Percentiles rank a stretch among this genome's conserved stretches.
These are phyloP conservation scores for Agapostemon virescens DNA, from an alignment of 2,888 invertebrate species.

Conservation along the genomic window DNA sequence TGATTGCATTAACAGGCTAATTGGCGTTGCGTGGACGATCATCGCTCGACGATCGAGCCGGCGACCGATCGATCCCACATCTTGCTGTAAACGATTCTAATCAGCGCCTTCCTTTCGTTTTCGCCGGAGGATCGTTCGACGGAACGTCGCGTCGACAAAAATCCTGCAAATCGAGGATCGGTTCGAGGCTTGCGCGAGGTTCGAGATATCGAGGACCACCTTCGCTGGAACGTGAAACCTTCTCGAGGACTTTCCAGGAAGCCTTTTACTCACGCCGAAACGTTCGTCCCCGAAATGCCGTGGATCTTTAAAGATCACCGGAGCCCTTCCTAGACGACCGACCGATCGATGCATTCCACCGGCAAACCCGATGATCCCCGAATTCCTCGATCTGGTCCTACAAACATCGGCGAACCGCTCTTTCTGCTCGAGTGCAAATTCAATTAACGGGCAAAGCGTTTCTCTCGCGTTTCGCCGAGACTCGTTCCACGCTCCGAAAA, in stretches of 20 bases:
- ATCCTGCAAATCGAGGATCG: neutral
- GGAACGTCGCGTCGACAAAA: neutral
- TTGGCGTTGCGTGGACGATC: constrained; percentile 52
- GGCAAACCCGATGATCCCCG: constrained; percentile 38
- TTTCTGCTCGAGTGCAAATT: constrained; percentile 32
- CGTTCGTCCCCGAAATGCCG: constrained; percentile 50
- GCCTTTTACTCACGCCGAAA: constrained; percentile 67
- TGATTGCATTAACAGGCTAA: constrained; percentile 72
- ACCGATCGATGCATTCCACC: constrained; percentile 60
- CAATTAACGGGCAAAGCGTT: constrained; percentile 3
- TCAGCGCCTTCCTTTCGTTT: neutral
- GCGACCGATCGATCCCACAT: constrained; percentile 26
- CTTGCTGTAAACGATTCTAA: neutral
- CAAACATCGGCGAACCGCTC: constrained; percentile 26
- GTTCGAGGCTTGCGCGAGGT: neutral
- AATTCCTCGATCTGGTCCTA: constrained; percentile 51
- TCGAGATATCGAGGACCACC: constrained; percentile 53
- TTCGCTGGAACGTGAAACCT: constrained; percentile 57
- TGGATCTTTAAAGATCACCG: constrained; percentile 62
- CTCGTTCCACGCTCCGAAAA: neutral
- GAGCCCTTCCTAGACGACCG: constrained; percentile 52
- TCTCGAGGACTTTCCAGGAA: constrained; percentile 68
- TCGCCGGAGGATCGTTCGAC: neutral
- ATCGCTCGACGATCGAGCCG: constrained; percentile 37
- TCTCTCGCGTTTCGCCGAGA: neutral